Evolutionary conservation across 35 echinoderm and acorn worm species (phyloP).

Genomic region (Apostichopus japonicus): DNA sequence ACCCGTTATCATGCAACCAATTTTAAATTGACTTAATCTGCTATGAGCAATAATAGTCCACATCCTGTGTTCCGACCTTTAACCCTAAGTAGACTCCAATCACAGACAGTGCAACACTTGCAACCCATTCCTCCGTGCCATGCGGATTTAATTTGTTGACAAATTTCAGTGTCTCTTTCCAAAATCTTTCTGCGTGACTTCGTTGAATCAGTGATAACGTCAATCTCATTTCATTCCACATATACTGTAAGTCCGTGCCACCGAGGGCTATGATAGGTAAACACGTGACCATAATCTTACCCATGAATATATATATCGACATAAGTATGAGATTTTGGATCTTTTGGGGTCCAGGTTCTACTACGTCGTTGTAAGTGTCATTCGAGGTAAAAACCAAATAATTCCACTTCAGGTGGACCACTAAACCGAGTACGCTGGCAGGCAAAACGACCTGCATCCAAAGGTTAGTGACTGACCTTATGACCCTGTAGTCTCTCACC

Average conservation of each 20-base stretch:
- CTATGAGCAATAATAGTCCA: slow-evolving; percentile 28
- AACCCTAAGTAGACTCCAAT: slow-evolving; percentile 47
- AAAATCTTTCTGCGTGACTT: slow-evolving; percentile 29
- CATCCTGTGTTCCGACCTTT: slow-evolving; percentile 32
- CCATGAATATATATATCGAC: slow-evolving; percentile 28
- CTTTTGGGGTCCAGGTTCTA: not conserved
- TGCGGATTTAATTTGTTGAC: slow-evolving; percentile 41
- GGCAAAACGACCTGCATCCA: slow-evolving; percentile 54
- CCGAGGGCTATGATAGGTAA: slow-evolving; percentile 12
- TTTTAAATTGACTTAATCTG: no score
- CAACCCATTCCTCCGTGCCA: slow-evolving; percentile 43
- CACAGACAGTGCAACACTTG: slow-evolving; percentile 34
- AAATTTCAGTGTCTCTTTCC: slow-evolving; percentile 45
- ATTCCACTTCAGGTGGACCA: slow-evolving; percentile 50
- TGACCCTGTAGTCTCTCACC: slow-evolving; percentile 56
- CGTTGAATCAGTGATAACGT: slow-evolving; percentile 41
- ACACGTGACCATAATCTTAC: slow-evolving; percentile 30
- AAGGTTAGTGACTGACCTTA: slow-evolving; percentile 41
- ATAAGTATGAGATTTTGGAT: not conserved
- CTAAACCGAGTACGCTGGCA: slow-evolving; percentile 36
- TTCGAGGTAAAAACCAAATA: slow-evolving; percentile 38
- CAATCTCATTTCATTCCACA: slow-evolving; percentile 49
- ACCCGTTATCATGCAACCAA: no score
- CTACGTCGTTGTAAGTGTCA: not conserved
- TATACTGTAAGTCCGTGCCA: slow-evolving; percentile 39